Conservation (phyloP, 1,140 invertebrate genomes). For the Drosophila sulfurigaster region DNA sequence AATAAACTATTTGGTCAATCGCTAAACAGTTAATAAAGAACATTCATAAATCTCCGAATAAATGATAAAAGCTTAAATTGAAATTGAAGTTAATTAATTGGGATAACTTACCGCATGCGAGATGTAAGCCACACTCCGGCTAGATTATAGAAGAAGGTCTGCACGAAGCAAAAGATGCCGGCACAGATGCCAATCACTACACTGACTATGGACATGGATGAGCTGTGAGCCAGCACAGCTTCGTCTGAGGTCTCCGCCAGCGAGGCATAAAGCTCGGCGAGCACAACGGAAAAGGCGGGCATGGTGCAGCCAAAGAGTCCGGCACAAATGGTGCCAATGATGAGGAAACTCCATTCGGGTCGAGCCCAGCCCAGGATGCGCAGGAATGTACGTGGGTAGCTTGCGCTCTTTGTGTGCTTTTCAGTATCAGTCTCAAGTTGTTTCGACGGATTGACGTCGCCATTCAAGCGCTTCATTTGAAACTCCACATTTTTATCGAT, state of each 20-base stretch:
- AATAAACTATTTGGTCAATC: no score
- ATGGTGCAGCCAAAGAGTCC: constrained; percentile 90
- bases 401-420: constrained; percentile 24
- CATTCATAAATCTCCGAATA: no score
- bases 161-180: constrained; percentile 88
- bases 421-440: neutral
- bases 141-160: constrained; percentile 91
- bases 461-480: constrained; percentile 66
- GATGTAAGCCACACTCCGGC: constrained; percentile 93
- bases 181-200: constrained; percentile 90
- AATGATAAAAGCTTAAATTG: no score
- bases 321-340: constrained; percentile 90
- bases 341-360: constrained; percentile 91
- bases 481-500: constrained; percentile 68
- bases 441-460: neutral
- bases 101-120: constrained; percentile 86
- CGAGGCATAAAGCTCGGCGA: constrained; percentile 91
- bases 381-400: constrained; percentile 82
- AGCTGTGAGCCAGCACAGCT: constrained; percentile 87
- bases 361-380: constrained; percentile 90
- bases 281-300: constrained; percentile 92
- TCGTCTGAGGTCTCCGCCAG: constrained; percentile 86
- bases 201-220: constrained; percentile 89
- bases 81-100: no score
- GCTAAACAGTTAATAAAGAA: no score